phyloP scores from a whole-genome alignment of 2,113 vertebrate genomes.

The Falco punctatus region DNA sequence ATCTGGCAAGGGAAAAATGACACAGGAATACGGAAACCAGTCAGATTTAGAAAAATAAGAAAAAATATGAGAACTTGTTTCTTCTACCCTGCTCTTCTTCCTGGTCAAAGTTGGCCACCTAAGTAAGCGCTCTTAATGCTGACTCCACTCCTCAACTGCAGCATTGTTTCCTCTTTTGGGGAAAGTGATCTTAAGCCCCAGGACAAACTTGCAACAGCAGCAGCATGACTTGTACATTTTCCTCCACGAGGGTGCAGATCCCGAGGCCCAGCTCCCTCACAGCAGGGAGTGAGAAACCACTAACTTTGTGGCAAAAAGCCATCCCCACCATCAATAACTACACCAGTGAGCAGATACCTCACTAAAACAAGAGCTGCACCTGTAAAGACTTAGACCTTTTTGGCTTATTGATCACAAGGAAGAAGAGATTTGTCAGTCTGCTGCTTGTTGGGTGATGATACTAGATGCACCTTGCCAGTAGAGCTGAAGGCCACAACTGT shows the following conservation, averaged over 20 bases:
- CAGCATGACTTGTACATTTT: not conserved
- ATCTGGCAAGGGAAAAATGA: not conserved
- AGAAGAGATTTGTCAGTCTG: not conserved
- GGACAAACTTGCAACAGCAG: not conserved
- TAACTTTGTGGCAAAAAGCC: not conserved
- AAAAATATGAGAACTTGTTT: not conserved
- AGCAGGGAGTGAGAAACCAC: not conserved
- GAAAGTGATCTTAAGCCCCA: not conserved
- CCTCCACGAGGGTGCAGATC: not conserved
- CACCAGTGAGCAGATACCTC: rapidly evolving
- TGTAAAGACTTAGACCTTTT: not conserved
- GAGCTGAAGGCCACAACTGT: rapidly evolving
- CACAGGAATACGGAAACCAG: not conserved
- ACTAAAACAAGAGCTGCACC: not conserved
- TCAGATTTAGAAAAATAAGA: not conserved
- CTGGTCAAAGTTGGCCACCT: not conserved
- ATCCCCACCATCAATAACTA: not conserved
- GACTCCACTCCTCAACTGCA: not conserved
- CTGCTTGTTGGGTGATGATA: not conserved
- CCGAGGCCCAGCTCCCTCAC: not conserved
- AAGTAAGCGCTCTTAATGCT: not conserved
- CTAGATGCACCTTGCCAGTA: not conserved
- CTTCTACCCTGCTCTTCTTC: not conserved
- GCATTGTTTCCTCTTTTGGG: not conserved
- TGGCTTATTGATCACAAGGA: not conserved